Conservation (phyloP, 1,140 invertebrate genomes). For the Vanessa atalanta region DNA sequence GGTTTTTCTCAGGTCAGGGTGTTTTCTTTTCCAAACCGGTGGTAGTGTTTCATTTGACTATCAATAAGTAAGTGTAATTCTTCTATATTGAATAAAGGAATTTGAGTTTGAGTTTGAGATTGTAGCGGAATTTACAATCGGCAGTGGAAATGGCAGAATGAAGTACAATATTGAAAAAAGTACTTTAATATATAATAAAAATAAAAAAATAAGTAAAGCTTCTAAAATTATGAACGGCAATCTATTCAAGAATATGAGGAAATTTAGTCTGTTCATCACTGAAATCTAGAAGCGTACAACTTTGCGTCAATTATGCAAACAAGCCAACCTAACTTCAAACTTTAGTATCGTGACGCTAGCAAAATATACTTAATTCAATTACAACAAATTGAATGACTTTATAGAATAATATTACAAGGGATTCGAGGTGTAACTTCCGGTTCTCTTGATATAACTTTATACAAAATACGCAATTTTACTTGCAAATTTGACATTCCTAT, state of each 20-base stretch:
- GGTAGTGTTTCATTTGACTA: too few relatives aligned
- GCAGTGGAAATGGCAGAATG: too few relatives aligned
- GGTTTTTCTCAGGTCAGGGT: too few relatives aligned
- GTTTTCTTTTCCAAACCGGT: too few relatives aligned
- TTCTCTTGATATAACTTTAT: constrained; percentile 38
- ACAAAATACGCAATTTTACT: constrained; percentile 49
- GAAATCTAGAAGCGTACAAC: constrained; percentile 28
- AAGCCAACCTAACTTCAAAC: constrained; percentile 40
- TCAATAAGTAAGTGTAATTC: too few relatives aligned
- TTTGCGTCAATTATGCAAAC: constrained; percentile 50
- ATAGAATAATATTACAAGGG: constrained; percentile 44
- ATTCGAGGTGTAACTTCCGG: constrained; percentile 47
- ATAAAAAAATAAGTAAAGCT: background rate
- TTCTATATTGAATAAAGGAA: too few relatives aligned
- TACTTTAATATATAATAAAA: constrained; percentile 13
- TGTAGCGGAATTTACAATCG: too few relatives aligned
- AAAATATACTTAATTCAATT: constrained; percentile 52
- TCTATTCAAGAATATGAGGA: constrained; percentile 25
- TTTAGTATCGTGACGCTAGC: constrained; percentile 43
- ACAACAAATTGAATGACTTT: constrained; percentile 50
- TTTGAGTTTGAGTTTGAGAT: too few relatives aligned
- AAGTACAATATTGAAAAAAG: too few relatives aligned
- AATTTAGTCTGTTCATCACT: constrained; percentile 23
- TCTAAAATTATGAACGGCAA: constrained; percentile 20
- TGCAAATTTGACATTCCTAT: constrained; percentile 50